Percentiles rank a stretch among this genome's conserved stretches.
Conservation (phyloP, 2,888 invertebrate genomes). For the Pachydiplax longipennis region DNA sequence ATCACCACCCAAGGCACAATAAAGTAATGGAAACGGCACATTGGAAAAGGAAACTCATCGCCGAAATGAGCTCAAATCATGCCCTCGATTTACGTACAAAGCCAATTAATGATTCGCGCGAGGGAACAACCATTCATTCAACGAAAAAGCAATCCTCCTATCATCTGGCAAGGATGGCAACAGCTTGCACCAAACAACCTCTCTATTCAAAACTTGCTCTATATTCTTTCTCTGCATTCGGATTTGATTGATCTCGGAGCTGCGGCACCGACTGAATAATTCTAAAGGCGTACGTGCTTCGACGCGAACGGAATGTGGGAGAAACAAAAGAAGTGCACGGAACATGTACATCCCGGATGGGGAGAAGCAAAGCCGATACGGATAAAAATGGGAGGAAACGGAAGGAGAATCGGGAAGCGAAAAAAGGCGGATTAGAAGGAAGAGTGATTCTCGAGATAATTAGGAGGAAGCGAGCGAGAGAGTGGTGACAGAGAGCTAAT, state of each 20-base stretch:
- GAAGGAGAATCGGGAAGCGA: background rate
- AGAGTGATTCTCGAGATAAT: slow-evolving; percentile 28
- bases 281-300: background rate
- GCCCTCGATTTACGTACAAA: background rate
- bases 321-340: background rate
- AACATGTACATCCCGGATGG: background rate
- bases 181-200: background rate
- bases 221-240: background rate
- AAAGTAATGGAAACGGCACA: no score
- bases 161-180: background rate
- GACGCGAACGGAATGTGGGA: background rate
- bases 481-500: slow-evolving; percentile 41
- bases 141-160: background rate
- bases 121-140: background rate
- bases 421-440: background rate
- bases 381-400: background rate
- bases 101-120: background rate
- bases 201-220: background rate
- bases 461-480: slow-evolving; percentile 23
- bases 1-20: no score
- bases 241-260: background rate
- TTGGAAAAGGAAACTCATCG: no score
- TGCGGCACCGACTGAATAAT: background rate
- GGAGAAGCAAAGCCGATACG: background rate
- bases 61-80: no score